Evolutionary conservation across 1,140 invertebrate genomes (phyloP).

Genomic region (Reticulitermes speratus): DNA sequence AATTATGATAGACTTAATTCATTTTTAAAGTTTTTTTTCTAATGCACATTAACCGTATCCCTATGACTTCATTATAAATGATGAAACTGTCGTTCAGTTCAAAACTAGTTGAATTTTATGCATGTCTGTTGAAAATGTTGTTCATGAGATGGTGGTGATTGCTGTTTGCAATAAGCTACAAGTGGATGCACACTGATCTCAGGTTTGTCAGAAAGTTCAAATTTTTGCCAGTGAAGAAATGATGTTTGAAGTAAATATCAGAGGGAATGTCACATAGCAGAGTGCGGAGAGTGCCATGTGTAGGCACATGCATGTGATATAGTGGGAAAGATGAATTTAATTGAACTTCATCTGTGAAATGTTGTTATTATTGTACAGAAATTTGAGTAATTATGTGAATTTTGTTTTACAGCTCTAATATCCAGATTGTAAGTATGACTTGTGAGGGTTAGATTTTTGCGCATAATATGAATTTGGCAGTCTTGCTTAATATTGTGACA

Average conservation of each 20-base stretch:
- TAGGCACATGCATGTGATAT: not conserved
- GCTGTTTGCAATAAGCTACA: not conserved
- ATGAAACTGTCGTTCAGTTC: not conserved
- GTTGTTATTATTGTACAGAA: conserved; percentile 11
- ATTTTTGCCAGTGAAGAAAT: not conserved
- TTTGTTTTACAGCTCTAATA: not conserved
- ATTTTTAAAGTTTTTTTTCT: not conserved
- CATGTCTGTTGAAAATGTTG: not conserved
- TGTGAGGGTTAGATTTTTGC: not conserved
- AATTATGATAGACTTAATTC: not conserved
- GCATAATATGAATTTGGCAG: conserved; percentile 12
- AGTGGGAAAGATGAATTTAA: not conserved
- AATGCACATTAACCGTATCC: too few species aligned
- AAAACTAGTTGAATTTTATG: not conserved
- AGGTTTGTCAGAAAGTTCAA: conserved; percentile 8
- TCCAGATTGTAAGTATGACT: not conserved
- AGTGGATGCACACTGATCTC: conserved; percentile 4
- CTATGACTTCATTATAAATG: too few species aligned
- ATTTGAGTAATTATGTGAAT: not conserved
- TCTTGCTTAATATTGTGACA: not conserved
- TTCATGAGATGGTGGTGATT: not conserved
- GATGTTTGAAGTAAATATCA: not conserved
- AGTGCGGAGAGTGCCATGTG: not conserved
- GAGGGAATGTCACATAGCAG: not conserved
- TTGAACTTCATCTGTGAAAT: not conserved